Evolutionary conservation across 2,888 invertebrate species (phyloP), one percentile per base, ranked within the genome.

Genomic region (Pachymerium ferrugineum): DNA sequence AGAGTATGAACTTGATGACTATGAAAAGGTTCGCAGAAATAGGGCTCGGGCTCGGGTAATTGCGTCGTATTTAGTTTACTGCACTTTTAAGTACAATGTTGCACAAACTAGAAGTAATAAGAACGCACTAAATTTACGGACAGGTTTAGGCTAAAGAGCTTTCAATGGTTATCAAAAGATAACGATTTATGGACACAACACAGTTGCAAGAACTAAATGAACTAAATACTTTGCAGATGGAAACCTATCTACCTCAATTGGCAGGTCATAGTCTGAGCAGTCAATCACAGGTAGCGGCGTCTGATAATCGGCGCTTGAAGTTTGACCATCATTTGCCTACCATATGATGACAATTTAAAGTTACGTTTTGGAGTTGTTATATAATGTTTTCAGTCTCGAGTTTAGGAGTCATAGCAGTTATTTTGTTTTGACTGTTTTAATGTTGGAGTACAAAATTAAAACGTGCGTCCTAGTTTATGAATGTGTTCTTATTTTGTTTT

Each of bases 1-100:
- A 6, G 90, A 90, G 30, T 85, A 87, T 1, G 89, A 89, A 76
- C 84, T 87, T 77, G 88, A 88, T 75, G 88, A 89, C 78, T 85
- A 86, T 80, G 87, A 88, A 76, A 86, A 86, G 78, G 80, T 86
- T n/a, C 82, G 83, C 77, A 83, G 85, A 76, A 82, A 83, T 75
- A 84, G 89, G 76, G 88, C 88, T 78, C 86, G 87, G 82, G 88
- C 89, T 77, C 86, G 88, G 83, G 88, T 89, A 82, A 81, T 69
- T 35, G 14, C 29, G 16, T n/a, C n/a, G n/a, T n/a, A n/a, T n/a
- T n/a, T n/a, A n/a, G n/a, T n/a, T n/a, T n/a, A n/a, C n/a, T n/a
- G n/a, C n/a, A 14, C 14, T 38, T 33, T 54, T 38, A 70, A 14
- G 22, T 6, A 30, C 25, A 67, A 19, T 28, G 54, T 33, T 38